A percentile compares a stretch with the other conserved stretches of the same genome.
Conservation (phyloP, 2,113 vertebrate species). For the Oceanodroma tethys region DNA sequence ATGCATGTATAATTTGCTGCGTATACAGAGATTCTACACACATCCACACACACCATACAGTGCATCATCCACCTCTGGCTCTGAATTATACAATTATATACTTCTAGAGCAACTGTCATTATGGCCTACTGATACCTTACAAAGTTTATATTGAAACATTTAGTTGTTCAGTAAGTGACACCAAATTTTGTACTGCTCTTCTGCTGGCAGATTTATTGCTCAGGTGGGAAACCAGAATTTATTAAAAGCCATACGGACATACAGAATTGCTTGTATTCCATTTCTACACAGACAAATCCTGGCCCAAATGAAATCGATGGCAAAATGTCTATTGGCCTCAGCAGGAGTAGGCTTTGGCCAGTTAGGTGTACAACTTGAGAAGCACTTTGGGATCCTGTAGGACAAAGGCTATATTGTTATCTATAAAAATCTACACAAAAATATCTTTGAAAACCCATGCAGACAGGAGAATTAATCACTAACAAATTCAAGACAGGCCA, state of each 20-base stretch:
- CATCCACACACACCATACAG: background rate
- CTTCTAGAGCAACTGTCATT: background rate
- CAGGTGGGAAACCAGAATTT: slow-evolving; percentile 22
- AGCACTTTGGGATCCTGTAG: slow-evolving; percentile 19
- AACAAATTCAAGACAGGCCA: background rate
- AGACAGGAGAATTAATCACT: background rate
- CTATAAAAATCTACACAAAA: slow-evolving; percentile 11
- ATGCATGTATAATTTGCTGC: background rate
- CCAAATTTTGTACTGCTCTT: background rate
- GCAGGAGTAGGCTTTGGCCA: slow-evolving; percentile 24
- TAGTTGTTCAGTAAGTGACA: slow-evolving; percentile 14
- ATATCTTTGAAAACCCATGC: background rate
- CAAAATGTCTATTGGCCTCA: slow-evolving; percentile 22
- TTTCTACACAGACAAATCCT: background rate
- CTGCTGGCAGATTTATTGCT: slow-evolving; percentile 46
- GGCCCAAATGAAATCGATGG: background rate
- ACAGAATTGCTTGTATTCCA: background rate
- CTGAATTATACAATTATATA: background rate
- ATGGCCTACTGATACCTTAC: background rate
- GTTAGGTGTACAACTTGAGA: slow-evolving; percentile 34
- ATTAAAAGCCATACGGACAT: background rate
- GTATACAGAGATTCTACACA: background rate
- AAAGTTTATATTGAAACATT: background rate
- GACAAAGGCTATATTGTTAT: slow-evolving; percentile 22
- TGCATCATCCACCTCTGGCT: background rate